Conservation (phyloP, 2,888 invertebrate species). For the Pristionchus mayeri region DNA sequence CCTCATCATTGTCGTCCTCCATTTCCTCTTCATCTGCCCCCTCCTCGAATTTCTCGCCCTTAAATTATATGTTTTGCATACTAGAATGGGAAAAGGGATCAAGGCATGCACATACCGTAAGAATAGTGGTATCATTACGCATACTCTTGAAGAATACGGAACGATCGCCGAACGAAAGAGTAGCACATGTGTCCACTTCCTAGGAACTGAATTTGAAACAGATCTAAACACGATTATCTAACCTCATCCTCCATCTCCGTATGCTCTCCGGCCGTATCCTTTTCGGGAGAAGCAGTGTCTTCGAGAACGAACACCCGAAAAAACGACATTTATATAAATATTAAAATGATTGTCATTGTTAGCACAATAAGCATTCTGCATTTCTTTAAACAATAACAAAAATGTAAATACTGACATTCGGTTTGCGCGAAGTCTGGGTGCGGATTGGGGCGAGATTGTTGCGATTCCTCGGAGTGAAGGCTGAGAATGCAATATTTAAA, state of each 20-base stretch:
- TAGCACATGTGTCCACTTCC: slow-evolving; percentile 6
- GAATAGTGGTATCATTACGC: background rate
- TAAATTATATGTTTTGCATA: no score
- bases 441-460: no score
- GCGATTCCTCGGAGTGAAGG: no score
- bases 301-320: no score
- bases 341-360: no score
- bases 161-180: background rate
- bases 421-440: no score
- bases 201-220: background rate
- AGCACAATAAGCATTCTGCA: no score
- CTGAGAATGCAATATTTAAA: no score
- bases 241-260: slow-evolving; percentile 12
- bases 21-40: background rate
- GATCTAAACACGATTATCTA: background rate
- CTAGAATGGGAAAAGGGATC: no score
- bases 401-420: no score
- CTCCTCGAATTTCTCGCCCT: background rate
- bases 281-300: background rate
- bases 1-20: background rate
- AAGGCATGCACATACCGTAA: background rate
- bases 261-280: background rate
- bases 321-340: no score
- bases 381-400: no score
- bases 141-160: background rate